phyloP scores from a whole-genome alignment of 2,113 vertebrate genomes.

The Zootoca vivipara region DNA sequence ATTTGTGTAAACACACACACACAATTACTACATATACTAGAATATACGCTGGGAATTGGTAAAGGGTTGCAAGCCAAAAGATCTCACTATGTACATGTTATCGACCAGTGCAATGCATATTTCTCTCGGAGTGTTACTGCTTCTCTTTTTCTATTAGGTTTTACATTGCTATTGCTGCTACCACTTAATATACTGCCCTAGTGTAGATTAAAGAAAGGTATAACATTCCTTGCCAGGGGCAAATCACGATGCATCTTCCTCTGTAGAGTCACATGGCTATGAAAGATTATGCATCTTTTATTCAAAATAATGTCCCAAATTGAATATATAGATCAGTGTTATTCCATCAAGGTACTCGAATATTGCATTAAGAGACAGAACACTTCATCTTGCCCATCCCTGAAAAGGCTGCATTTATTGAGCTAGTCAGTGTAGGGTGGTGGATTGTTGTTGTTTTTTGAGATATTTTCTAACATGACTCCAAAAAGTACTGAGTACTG shows the following conservation, averaged over 20 bases:
- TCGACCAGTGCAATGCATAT: accelerated
- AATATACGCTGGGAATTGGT: neutral
- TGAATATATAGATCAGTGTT: constrained; percentile 2
- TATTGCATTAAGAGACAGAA: neutral
- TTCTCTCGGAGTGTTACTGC: neutral
- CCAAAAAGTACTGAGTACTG: no score
- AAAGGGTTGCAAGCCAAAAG: neutral
- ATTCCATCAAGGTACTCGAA: constrained; percentile 10
- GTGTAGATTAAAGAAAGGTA: constrained; percentile 40
- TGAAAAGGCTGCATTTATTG: neutral
- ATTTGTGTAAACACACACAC: neutral
- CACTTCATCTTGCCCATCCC: neutral
- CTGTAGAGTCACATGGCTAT: constrained; percentile 16
- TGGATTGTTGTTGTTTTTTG: no score
- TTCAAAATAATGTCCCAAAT: constrained; percentile 37
- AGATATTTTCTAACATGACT: no score
- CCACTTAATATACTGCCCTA: constrained; percentile 47
- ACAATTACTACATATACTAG: neutral
- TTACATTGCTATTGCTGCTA: constrained; percentile 36
- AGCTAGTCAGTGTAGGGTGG: neutral
- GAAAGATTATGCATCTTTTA: constrained; percentile 41
- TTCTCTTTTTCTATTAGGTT: constrained; percentile 1
- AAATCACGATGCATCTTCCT: constrained; percentile 43
- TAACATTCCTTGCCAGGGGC: constrained; percentile 15
- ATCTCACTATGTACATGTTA: neutral